Percentiles rank a stretch among this genome's conserved stretches.
phyloP scores from a whole-genome alignment of 1,140 invertebrate species.

The Pogonomyrmex barbatus region DNA sequence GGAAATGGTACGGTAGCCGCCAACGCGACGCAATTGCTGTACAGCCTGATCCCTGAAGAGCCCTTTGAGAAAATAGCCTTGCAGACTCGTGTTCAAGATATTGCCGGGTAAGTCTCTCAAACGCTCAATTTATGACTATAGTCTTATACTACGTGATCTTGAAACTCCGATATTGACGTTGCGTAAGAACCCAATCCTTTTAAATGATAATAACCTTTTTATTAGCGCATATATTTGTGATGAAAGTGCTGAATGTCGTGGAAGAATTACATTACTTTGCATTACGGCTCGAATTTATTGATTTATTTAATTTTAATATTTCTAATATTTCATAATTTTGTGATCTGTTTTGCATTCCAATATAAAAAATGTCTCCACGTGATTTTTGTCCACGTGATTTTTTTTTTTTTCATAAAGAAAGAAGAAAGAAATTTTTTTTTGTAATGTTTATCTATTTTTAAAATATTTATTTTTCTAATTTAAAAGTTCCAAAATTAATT shows the following conservation, averaged over 20 bases:
- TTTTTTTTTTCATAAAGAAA: neutral
- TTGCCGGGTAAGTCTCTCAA: conserved; percentile 82
- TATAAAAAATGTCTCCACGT: neutral
- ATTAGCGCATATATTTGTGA: neutral
- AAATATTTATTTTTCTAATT: neutral
- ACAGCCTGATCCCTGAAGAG: conserved; percentile 82
- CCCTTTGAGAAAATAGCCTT: conserved; percentile 80
- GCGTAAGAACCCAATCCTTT: conserved; percentile 14
- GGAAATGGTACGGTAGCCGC: conserved; percentile 81
- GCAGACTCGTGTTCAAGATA: conserved; percentile 83
- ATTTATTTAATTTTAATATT: neutral
- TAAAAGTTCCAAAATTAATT: neutral
- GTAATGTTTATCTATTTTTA: conserved; percentile 1
- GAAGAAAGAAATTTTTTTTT: neutral
- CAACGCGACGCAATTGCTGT: conserved; percentile 83
- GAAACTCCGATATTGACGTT: conserved; percentile 49
- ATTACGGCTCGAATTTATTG: neutral
- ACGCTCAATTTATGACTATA: conserved; percentile 1
- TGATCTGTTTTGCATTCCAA: neutral
- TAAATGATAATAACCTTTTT: conserved; percentile 52
- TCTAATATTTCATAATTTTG: neutral
- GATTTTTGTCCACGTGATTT: neutral
- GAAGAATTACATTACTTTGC: neutral
- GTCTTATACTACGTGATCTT: conserved; percentile 47
- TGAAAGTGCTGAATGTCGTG: neutral